phyloP scores from a whole-genome alignment of 2,888 invertebrate species.

The Parnassius orleans region DNA sequence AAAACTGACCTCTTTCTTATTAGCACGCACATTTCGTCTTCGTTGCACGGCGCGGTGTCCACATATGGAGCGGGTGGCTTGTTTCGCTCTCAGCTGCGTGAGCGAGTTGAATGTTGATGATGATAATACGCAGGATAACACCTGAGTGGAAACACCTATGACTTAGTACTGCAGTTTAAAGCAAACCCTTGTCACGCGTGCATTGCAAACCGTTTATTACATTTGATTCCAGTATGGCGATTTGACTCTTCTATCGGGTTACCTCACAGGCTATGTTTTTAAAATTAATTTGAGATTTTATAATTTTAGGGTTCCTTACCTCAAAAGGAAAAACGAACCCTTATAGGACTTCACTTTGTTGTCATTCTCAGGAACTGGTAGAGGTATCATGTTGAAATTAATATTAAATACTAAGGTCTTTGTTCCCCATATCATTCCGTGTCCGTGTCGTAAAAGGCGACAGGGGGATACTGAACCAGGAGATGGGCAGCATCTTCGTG shows the following conservation, averaged over 20 bases:
- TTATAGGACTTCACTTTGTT: too few relatives aligned
- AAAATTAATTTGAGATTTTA: too few relatives aligned
- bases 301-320: too few relatives aligned
- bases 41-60: constrained; percentile 27
- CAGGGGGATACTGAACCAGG: too few relatives aligned
- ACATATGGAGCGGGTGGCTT: constrained; percentile 38
- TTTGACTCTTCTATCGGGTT: neutral
- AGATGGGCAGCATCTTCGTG: too few relatives aligned
- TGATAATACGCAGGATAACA: constrained; percentile 68
- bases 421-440: too few relatives aligned
- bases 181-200: neutral
- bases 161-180: constrained; percentile 13
- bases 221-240: neutral
- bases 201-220: constrained; percentile 1
- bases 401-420: too few relatives aligned
- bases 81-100: constrained; percentile 36
- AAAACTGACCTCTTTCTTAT: constrained; percentile 44
- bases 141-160: constrained; percentile 46
- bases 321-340: too few relatives aligned
- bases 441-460: too few relatives aligned
- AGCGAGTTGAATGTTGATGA: constrained; percentile 53
- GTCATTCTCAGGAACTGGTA: too few relatives aligned
- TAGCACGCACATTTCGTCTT: constrained; percentile 34
- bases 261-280: too few relatives aligned
- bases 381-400: too few relatives aligned